Conservation (phyloP, 2,113 vertebrate genomes). For the Sialia sialis region DNA sequence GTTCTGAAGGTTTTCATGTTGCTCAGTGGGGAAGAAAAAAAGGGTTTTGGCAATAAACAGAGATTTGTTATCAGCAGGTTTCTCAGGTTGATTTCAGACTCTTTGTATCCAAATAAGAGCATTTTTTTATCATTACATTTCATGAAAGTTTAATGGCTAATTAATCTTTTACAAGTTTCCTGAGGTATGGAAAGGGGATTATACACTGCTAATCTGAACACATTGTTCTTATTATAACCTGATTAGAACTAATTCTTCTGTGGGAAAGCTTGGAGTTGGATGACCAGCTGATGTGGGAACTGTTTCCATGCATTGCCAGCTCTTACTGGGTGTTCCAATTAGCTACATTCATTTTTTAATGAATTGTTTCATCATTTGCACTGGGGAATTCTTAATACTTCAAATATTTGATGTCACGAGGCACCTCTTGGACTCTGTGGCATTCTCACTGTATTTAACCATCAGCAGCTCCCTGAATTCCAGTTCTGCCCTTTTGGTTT, state of each 20-base stretch:
- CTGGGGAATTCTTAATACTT: slow-evolving; percentile 58
- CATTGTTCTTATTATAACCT: slow-evolving; percentile 59
- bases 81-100: neutral
- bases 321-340: slow-evolving; percentile 51
- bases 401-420: slow-evolving; percentile 53
- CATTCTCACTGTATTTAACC: slow-evolving; percentile 15
- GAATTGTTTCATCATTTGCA: slow-evolving; percentile 58
- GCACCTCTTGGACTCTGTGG: slow-evolving; percentile 7
- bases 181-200: slow-evolving; percentile 47
- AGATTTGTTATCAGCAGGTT: neutral
- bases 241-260: slow-evolving; percentile 44
- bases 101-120: neutral
- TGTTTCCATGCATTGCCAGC: slow-evolving; percentile 20
- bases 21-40: neutral
- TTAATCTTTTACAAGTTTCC: slow-evolving; percentile 48
- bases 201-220: slow-evolving; percentile 53
- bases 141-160: slow-evolving; percentile 54
- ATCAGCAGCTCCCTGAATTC: neutral
- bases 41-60: neutral
- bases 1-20: neutral
- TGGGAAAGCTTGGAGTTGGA: slow-evolving; percentile 28
- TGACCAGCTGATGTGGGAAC: slow-evolving; percentile 37
- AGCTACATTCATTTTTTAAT: slow-evolving; percentile 50
- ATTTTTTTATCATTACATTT: slow-evolving; percentile 5
- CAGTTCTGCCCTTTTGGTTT: neutral